Percentiles rank a stretch among this genome's conserved stretches.
phyloP scores from a whole-genome alignment of 2,113 vertebrate species.

The Stictonetta naevosa region DNA sequence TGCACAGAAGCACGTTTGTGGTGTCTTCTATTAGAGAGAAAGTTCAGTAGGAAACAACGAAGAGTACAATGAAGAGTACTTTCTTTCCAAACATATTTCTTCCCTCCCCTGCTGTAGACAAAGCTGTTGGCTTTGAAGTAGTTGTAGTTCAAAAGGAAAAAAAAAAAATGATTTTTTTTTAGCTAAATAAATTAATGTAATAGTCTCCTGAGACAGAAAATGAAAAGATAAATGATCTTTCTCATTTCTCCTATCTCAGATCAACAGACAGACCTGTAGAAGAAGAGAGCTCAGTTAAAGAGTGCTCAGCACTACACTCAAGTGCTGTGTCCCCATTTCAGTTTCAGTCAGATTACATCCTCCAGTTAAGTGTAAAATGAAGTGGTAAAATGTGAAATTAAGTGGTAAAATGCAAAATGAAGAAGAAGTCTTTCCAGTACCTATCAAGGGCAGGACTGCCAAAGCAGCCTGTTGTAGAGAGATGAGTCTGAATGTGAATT shows the following conservation, averaged over 20 bases:
- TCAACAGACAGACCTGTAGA: neutral
- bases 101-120: neutral
- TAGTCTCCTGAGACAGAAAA: neutral
- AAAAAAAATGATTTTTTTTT: neutral
- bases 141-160: neutral
- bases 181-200: neutral
- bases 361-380: neutral
- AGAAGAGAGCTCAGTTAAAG: neutral
- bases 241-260: neutral
- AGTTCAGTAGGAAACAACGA: neutral
- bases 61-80: neutral
- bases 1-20: neutral
- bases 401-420: neutral
- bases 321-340: neutral
- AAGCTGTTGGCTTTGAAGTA: neutral
- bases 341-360: neutral
- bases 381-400: neutral
- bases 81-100: neutral
- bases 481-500: neutral
- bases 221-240: neutral
- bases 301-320: neutral
- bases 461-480: neutral
- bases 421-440: neutral
- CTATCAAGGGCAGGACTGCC: neutral
- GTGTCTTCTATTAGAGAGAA: neutral